Conservation (phyloP, 2,113 vertebrate genomes). For the Lepus americanus region DNA sequence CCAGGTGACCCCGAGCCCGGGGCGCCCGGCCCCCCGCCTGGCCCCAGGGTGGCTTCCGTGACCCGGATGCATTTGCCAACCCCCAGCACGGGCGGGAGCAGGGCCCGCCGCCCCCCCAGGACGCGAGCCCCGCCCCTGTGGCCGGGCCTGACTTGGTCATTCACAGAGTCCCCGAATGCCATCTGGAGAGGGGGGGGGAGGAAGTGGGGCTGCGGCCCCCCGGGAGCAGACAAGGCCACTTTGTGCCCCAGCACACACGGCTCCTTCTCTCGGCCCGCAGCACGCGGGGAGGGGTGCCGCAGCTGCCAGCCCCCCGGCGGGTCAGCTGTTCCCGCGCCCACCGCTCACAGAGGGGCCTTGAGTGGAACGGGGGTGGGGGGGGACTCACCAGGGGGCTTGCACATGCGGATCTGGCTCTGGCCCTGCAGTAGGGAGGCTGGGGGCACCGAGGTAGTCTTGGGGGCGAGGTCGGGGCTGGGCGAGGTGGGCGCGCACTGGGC, state of each 20-base stretch:
- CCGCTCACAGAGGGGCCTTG: conserved; percentile 28
- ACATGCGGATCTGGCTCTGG: conserved; percentile 96
- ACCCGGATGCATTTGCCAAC: no score
- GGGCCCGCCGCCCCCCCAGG: not conserved
- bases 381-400: conserved; percentile 95
- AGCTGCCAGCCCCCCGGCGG: not conserved
- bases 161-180: conserved; percentile 38
- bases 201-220: conserved; percentile 28
- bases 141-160: conserved; percentile 32
- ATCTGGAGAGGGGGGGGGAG: conserved; percentile 65
- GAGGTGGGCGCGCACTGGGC: conserved; percentile 93
- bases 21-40: no score
- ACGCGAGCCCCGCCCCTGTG: not conserved
- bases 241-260: conserved; percentile 66
- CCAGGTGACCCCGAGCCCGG: no score
- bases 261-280: conserved; percentile 40
- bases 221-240: conserved; percentile 65
- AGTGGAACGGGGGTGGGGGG: fast-evolving
- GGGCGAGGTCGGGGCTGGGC: conserved; percentile 89
- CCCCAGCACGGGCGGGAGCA: no score
- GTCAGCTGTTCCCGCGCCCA: conserved; percentile 41
- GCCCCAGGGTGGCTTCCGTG: not conserved
- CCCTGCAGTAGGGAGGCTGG: conserved; percentile 90
- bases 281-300: not conserved
- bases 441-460: conserved; percentile 93